Evolutionary conservation across 2,888 invertebrate species (phyloP).

Genomic region (Psylliodes chrysocephalus): DNA sequence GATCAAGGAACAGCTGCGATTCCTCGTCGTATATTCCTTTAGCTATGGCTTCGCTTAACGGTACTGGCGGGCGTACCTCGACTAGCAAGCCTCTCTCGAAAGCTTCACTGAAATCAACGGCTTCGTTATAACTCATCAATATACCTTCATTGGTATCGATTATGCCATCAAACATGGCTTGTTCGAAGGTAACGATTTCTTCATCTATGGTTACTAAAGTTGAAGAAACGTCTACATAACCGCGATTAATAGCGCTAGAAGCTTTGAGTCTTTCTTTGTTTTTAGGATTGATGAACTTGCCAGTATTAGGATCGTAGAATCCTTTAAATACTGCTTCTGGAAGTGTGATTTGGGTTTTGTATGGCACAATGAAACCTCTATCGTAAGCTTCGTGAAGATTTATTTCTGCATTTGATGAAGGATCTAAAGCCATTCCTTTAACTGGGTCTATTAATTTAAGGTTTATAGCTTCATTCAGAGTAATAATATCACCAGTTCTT

Average conservation of each 20-base stretch:
- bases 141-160: conserved; percentile 80
- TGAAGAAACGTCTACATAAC: conserved; percentile 84
- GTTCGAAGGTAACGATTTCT: conserved; percentile 83
- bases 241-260: conserved; percentile 85
- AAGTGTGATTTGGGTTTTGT: conserved; percentile 83
- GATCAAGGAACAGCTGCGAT: conserved; percentile 85
- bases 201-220: conserved; percentile 87
- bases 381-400: conserved; percentile 86
- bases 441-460: conserved; percentile 81
- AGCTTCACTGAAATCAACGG: conserved; percentile 84
- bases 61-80: conserved; percentile 84
- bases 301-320: conserved; percentile 86
- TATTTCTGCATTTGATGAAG: conserved; percentile 77
- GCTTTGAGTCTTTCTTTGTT: conserved; percentile 83
- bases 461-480: conserved; percentile 82
- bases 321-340: conserved; percentile 93
- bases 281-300: conserved; percentile 82
- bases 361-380: conserved; percentile 82
- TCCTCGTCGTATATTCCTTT: conserved; percentile 83
- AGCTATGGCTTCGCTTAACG: conserved; percentile 82
- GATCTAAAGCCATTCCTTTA: conserved; percentile 83
- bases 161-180: conserved; percentile 81
- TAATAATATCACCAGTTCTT: conserved; percentile 80
- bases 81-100: conserved; percentile 84
- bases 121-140: conserved; percentile 67